Conservation (phyloP, 2,888 invertebrate genomes). For the Microctonus brassicae region DNA sequence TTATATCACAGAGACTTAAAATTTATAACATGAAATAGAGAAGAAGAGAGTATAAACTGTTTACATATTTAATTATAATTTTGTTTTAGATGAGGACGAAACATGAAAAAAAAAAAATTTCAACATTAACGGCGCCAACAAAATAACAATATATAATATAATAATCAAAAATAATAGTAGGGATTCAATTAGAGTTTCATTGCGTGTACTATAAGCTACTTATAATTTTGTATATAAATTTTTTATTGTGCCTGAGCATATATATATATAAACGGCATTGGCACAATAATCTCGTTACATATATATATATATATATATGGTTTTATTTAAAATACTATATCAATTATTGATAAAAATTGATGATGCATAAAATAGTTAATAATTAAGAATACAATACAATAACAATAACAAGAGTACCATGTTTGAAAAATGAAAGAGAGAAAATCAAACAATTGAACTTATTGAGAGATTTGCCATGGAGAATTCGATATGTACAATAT, state of each 20-base stretch:
- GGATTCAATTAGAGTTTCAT: background rate
- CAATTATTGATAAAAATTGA: background rate
- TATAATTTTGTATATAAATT: background rate
- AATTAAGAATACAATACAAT: constrained; percentile 3
- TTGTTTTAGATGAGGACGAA: background rate
- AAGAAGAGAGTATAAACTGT: background rate
- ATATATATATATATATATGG: background rate
- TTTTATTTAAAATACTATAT: background rate
- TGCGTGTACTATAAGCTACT: background rate
- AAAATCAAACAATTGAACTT: background rate
- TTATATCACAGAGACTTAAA: background rate
- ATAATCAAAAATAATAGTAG: background rate
- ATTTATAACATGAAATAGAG: background rate
- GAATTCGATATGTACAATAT: background rate
- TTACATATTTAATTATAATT: background rate
- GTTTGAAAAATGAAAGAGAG: background rate
- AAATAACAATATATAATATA: constrained; percentile 2
- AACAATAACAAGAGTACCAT: constrained; percentile 3
- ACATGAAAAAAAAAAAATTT: background rate
- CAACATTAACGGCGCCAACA: background rate
- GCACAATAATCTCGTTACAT: background rate
- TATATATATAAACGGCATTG: background rate
- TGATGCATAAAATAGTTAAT: background rate
- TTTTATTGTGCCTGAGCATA: background rate
- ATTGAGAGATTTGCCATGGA: background rate